Evolutionary conservation across 2,797 vertebrate species (phyloP).

Genomic region (Rhadinocentrus ornatus): DNA sequence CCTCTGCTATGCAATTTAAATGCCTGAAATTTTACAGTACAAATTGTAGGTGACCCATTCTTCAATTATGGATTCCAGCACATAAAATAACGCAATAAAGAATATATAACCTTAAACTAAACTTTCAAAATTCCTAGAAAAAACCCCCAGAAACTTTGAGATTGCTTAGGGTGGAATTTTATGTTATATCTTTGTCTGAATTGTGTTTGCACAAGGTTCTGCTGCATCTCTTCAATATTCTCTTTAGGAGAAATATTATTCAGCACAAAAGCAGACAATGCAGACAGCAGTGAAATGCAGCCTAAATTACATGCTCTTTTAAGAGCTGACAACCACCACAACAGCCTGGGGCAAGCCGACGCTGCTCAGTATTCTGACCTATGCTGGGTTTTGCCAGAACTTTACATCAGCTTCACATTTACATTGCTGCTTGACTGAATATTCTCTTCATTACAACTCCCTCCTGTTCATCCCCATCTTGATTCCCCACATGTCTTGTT

Average conservation of each 20-base stretch:
- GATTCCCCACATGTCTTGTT: conserved; percentile 35
- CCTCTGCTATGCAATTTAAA: too few species aligned
- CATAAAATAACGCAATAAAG: not conserved
- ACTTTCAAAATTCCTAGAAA: not conserved
- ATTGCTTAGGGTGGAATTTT: not conserved
- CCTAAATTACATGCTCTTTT: conserved; percentile 62
- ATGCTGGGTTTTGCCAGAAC: conserved; percentile 45
- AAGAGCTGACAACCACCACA: conserved; percentile 60
- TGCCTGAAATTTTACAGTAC: too few species aligned
- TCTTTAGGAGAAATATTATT: conserved; percentile 54
- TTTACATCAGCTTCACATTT: conserved; percentile 54
- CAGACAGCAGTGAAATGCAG: conserved; percentile 27
- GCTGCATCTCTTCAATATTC: conserved; percentile 41
- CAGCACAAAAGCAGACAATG: conserved; percentile 48
- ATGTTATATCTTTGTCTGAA: not conserved
- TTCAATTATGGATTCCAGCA: not conserved
- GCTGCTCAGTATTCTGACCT: conserved; percentile 66
- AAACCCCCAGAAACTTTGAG: not conserved
- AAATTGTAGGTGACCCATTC: not conserved
- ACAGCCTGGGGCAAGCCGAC: conserved; percentile 57
- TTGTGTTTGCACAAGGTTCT: not conserved
- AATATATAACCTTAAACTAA: not conserved
- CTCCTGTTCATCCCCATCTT: not conserved
- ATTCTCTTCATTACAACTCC: conserved; percentile 29
- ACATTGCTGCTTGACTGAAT: conserved; percentile 47